Evolutionary conservation across 1,140 invertebrate genomes (phyloP).

Genomic region (Drosophila parabipectinata): DNA sequence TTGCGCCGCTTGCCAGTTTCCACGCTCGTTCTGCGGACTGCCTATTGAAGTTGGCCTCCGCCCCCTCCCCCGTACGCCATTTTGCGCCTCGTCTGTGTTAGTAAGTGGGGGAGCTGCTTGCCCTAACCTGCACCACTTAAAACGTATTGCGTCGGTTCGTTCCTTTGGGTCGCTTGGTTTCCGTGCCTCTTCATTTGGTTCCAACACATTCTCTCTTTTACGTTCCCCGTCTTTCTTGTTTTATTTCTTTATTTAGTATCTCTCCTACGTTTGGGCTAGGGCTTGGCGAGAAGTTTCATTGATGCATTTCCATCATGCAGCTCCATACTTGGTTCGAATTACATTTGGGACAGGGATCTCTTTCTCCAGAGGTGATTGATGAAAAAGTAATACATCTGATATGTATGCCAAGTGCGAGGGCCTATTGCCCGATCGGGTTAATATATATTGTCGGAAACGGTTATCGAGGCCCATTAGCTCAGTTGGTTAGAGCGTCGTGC

Average conservation of each 20-base stretch:
- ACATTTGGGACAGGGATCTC: background rate
- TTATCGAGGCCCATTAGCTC: conserved; percentile 84
- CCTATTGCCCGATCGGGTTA: background rate
- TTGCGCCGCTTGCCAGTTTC: conserved; percentile 59
- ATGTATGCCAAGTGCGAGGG: no score
- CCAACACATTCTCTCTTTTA: conserved; percentile 32
- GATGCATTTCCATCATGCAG: conserved; percentile 29
- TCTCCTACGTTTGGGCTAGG: conserved; percentile 1
- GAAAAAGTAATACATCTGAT: background rate
- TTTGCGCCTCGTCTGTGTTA: background rate
- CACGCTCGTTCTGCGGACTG: conserved; percentile 70
- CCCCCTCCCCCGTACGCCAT: background rate
- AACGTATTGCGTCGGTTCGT: conserved; percentile 72
- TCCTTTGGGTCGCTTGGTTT: conserved; percentile 21
- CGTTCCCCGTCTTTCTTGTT: conserved; percentile 27
- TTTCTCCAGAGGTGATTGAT: background rate
- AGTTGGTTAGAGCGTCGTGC: conserved; percentile 85
- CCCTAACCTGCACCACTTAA: conserved; percentile 79
- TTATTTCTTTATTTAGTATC: conserved; percentile 49
- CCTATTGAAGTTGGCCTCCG: conserved; percentile 59
- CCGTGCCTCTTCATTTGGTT: conserved; percentile 47
- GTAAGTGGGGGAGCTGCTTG: conserved; percentile 44
- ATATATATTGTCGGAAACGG: background rate
- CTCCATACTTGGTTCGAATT: background rate
- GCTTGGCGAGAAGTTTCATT: conserved; percentile 44